Base-by-base conservation (phyloP, 2,113 vertebrate species). In the Ovibos moschatus region DNA sequence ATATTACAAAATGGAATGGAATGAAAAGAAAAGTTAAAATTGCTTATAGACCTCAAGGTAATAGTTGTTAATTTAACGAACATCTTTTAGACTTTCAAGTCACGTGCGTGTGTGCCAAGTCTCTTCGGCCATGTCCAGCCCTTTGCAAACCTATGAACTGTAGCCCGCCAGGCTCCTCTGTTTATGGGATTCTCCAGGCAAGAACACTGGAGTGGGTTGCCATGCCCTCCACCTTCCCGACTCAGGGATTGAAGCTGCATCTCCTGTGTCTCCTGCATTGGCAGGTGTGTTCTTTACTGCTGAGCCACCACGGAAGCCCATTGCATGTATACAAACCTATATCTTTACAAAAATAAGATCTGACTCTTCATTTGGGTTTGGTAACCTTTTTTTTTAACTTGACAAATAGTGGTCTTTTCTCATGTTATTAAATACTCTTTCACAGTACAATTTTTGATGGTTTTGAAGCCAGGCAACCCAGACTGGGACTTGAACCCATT, bases 391-490 rank as follows among this genome's bases (percentile, higher is more conserved):
- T 95, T 94, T 96, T 81, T 25, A 92, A 60, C 60, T 67, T 94
- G 93, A 74, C 21, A 79, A 51, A 51, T 28, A 85, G n/a, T 62
- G 8, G 8, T n/a, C 19, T 51, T 40, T 92, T 90, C n/a, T 74
- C 55, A 86, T 62, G 21, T 74, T 17, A 40, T 90, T 96, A 94
- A 83, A 47, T 84, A n/a, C 62, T 92, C 53, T 95, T 92, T 86
- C 67, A 87, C 2, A 67, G 36, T 57, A 40, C 74, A 36, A 50
- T 53, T 94, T 91, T 95, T 81, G 47, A 89, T 36, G 19, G 25
- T 89, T 74, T 74, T 74, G 71, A 74, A 43, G 25, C 6, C 71
- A 74, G 19, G 21, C 21, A 43, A 74, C 36, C 71, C 71, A 43
- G 71, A 43, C 36, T 76, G 71, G 71, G 71, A 27, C 36, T 43